A percentile compares a stretch with the other conserved stretches of the same genome.
phyloP scores from a whole-genome alignment of 2,888 invertebrate genomes.

The Lithophane leautieri region DNA sequence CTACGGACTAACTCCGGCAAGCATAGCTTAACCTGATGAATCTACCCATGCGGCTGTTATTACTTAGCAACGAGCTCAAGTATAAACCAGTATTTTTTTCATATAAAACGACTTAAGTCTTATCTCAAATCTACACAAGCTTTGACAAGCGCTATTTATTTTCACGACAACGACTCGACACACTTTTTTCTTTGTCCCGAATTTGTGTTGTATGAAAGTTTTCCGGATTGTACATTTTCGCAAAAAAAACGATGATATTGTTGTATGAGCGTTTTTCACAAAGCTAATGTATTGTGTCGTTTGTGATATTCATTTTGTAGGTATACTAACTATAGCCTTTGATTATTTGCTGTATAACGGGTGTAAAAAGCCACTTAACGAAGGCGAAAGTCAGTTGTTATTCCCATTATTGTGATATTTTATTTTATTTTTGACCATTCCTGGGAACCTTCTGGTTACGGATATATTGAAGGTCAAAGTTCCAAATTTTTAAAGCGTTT shows the following conservation, averaged over 20 bases:
- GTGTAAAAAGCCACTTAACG: no score
- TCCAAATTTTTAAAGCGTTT: no score
- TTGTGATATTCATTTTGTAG: constrained; percentile 1
- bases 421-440: no score
- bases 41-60: no score
- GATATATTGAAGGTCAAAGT: no score
- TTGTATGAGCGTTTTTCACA: constrained; percentile 27
- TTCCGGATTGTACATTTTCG: constrained; percentile 33
- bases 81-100: not conserved
- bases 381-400: no score
- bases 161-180: constrained; percentile 42
- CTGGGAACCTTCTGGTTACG: no score
- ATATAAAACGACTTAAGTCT: not conserved
- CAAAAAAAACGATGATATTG: constrained; percentile 21
- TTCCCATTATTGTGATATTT: no score
- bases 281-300: constrained; percentile 18
- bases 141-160: constrained; percentile 34
- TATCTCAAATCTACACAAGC: constrained; percentile 2
- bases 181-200: constrained; percentile 37
- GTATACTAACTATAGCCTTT: not conserved
- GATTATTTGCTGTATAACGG: no score
- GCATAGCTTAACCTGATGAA: no score
- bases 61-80: no score
- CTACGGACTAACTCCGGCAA: no score
- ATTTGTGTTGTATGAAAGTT: constrained; percentile 56